Conservation (phyloP, 2,113 vertebrate genomes). For the Microtus richardsoni region DNA sequence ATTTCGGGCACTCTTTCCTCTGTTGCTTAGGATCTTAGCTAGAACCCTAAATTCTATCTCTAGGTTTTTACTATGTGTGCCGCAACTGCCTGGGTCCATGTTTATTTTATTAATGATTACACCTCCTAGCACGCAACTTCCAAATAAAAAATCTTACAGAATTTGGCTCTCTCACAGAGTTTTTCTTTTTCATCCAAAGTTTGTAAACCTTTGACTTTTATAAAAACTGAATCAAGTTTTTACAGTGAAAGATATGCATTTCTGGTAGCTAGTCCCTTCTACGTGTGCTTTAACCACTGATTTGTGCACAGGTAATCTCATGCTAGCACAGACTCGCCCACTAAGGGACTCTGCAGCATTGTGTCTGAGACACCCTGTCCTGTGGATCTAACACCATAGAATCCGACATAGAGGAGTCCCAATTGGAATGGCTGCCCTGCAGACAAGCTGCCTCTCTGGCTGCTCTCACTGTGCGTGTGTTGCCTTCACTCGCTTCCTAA, state of each 20-base stretch:
- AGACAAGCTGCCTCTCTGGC: not conserved
- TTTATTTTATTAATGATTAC: slow-evolving; percentile 42
- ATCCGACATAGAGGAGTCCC: not conserved
- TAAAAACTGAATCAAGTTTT: slow-evolving; percentile 26
- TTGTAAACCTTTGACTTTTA: not conserved
- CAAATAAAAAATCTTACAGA: not conserved
- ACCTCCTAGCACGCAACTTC: not conserved
- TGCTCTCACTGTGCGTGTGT: not conserved
- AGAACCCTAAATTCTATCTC: no score
- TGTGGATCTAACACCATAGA: not conserved
- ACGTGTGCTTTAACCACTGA: not conserved
- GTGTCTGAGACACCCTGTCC: not conserved
- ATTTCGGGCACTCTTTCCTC: no score
- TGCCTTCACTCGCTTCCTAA: slow-evolving; percentile 39
- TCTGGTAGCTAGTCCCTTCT: slow-evolving; percentile 8
- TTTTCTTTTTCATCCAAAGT: not conserved
- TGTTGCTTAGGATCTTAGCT: no score
- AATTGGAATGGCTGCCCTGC: not conserved
- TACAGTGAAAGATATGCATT: not conserved
- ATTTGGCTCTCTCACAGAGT: not conserved
- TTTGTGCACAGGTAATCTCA: not conserved
- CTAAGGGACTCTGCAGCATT: not conserved
- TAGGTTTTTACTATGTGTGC: no score
- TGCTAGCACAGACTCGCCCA: not conserved
- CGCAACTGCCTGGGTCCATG: not conserved